Percentiles rank a stretch among this genome's conserved stretches.
Evolutionary conservation across 2,888 invertebrate genomes (phyloP).

Genomic region (Mythimna albipuncta): DNA sequence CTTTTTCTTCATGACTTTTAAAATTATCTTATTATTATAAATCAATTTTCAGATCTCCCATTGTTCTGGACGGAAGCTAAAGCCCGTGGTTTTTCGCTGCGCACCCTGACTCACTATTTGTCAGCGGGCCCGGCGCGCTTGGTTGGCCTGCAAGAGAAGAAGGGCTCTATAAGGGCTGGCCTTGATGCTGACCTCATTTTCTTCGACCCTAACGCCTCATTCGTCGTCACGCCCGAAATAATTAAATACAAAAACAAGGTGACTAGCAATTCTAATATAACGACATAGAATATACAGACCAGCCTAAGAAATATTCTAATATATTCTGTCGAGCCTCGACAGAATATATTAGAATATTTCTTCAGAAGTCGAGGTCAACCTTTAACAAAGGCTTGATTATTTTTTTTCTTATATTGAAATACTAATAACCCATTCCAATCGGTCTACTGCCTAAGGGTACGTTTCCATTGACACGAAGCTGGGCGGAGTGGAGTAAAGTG

Average conservation of each 20-base stretch:
- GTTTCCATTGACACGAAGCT: too few species aligned
- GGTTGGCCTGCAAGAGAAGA: conserved; percentile 89
- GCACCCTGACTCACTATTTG: conserved; percentile 89
- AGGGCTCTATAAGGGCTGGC: conserved; percentile 91
- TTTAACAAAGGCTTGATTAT: background rate
- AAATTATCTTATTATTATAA: background rate
- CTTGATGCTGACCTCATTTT: conserved; percentile 93
- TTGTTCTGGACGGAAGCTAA: conserved; percentile 92
- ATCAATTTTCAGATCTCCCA: conserved; percentile 85
- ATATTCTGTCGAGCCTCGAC: background rate
- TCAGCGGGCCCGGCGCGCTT: conserved; percentile 91
- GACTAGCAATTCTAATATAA: background rate
- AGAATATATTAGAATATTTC: too few species aligned
- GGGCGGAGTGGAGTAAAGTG: too few species aligned
- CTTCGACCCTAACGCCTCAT: conserved; percentile 92
- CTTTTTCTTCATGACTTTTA: background rate
- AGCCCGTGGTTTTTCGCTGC: conserved; percentile 85
- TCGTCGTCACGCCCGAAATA: conserved; percentile 87
- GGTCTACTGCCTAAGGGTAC: too few species aligned
- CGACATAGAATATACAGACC: too few species aligned
- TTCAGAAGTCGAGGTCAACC: background rate
- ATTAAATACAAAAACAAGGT: conserved; percentile 92
- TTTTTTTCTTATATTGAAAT: background rate
- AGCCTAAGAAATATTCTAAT: background rate
- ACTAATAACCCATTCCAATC: background rate